Conservation (phyloP, 2,888 invertebrate species). For the Eudemis profundana region DNA sequence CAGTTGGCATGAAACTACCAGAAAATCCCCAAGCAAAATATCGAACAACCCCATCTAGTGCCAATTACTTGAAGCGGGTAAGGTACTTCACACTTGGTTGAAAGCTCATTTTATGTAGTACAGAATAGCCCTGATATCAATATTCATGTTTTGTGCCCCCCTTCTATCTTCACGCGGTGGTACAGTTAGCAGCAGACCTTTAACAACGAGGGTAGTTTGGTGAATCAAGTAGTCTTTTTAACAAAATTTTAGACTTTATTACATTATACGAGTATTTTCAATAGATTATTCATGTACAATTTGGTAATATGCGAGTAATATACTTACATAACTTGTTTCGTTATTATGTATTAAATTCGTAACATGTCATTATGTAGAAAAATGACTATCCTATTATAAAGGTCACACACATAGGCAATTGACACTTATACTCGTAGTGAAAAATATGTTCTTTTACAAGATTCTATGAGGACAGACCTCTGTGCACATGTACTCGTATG, state of each 20-base stretch:
- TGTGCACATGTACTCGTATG: background rate
- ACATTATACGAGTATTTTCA: conserved; percentile 31
- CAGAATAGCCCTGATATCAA: too few relatives aligned
- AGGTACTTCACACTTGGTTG: too few relatives aligned
- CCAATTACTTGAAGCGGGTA: too few relatives aligned
- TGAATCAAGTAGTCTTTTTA: conserved; percentile 3
- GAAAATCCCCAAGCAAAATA: too few relatives aligned
- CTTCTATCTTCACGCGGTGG: too few relatives aligned
- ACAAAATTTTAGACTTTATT: conserved; percentile 24
- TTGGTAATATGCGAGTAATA: conserved; percentile 20
- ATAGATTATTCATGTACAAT: conserved; percentile 8
- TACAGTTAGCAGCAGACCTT: too few relatives aligned
- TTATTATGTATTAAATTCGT: conserved; percentile 26
- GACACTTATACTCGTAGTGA: too few relatives aligned
- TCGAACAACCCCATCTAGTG: too few relatives aligned
- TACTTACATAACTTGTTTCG: background rate
- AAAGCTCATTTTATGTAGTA: too few relatives aligned
- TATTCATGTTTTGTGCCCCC: too few relatives aligned
- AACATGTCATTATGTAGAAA: conserved; percentile 1
- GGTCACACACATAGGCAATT: background rate
- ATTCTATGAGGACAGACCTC: background rate
- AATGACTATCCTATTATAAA: background rate
- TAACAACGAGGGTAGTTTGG: background rate
- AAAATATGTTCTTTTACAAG: too few relatives aligned
- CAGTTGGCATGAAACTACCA: too few relatives aligned